Conservation (phyloP, 2,113 vertebrate species). For the Pipra filicauda region DNA sequence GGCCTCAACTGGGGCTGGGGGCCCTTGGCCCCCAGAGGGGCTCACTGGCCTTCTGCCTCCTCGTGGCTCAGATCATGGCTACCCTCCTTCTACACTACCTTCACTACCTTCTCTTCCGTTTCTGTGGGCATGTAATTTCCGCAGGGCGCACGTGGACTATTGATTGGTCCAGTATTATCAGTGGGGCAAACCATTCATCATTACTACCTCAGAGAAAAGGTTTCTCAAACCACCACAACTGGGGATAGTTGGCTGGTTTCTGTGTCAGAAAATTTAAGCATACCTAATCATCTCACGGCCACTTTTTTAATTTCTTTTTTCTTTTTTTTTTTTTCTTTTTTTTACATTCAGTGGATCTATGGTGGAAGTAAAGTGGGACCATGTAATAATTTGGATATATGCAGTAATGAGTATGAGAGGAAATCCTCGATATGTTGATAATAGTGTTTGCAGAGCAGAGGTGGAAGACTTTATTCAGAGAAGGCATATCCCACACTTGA, state of each 20-base stretch:
- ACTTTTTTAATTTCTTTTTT: not conserved
- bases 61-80: too few species aligned
- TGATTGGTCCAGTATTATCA: too few species aligned
- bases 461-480: not conserved
- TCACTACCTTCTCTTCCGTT: too few species aligned
- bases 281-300: fast-evolving
- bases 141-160: too few species aligned
- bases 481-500: not conserved
- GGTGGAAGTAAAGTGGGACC: not conserved
- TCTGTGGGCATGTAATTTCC: too few species aligned
- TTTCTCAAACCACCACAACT: not conserved
- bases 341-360: not conserved
- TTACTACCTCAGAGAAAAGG: too few species aligned
- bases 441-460: not conserved
- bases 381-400: not conserved
- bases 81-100: too few species aligned
- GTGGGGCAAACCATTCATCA: too few species aligned
- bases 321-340: not conserved
- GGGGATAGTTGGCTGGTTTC: not conserved
- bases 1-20: too few species aligned
- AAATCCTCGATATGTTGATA: not conserved
- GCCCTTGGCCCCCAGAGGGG: too few species aligned
- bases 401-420: not conserved
- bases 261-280: not conserved
- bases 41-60: too few species aligned